phyloP scores from a whole-genome alignment of 2,113 vertebrate species.

The Lepus europaeus region DNA sequence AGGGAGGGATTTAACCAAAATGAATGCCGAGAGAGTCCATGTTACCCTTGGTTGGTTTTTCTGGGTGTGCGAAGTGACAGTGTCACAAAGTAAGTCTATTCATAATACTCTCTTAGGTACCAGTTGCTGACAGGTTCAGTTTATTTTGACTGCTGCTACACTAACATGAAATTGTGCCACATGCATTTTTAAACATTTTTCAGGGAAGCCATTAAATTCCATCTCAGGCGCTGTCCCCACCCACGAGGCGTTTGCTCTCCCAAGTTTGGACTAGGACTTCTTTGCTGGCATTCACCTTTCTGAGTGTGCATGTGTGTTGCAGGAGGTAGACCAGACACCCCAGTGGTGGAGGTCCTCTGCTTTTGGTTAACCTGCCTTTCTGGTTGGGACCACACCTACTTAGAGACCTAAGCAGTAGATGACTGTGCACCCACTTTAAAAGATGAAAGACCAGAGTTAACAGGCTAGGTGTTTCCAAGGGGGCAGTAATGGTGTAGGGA shows the following conservation, averaged over 20 bases:
- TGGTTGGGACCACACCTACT: neutral
- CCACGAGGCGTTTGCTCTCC: constrained; percentile 3
- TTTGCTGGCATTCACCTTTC: neutral
- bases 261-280: neutral
- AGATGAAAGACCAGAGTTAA: constrained; percentile 29
- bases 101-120: constrained; percentile 67
- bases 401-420: neutral
- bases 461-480: neutral
- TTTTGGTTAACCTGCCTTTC: constrained; percentile 5
- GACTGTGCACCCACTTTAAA: neutral
- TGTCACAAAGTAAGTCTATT: constrained; percentile 79
- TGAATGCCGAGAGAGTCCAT: constrained; percentile 24
- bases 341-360: neutral
- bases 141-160: constrained; percentile 76
- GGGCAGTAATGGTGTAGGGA: neutral
- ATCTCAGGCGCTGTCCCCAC: constrained; percentile 27
- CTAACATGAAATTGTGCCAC: constrained; percentile 67
- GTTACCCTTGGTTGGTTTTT: constrained; percentile 74
- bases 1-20: constrained; percentile 74
- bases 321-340: constrained; percentile 48
- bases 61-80: constrained; percentile 71
- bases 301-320: neutral
- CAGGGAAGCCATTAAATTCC: constrained; percentile 70
- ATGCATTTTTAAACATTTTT: constrained; percentile 80
- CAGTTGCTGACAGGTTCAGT: constrained; percentile 63